phyloP scores from a whole-genome alignment of 2,797 vertebrate species.

The Petrocephalus schoutedeni region DNA sequence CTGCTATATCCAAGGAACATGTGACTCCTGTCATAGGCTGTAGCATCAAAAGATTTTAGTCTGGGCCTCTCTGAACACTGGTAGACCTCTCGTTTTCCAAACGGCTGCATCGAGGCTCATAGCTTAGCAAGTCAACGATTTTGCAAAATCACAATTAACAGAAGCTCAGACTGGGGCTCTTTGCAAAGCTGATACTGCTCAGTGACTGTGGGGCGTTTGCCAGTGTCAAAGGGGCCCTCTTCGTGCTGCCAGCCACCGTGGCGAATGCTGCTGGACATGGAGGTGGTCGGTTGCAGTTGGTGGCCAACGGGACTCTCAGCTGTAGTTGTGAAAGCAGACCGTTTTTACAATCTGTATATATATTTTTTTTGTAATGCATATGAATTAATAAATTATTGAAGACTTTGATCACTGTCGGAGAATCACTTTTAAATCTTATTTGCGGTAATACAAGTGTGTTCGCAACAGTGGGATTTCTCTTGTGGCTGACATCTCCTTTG shows the following conservation, averaged over 20 bases:
- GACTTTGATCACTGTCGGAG: conserved; percentile 24
- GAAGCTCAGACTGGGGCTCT: conserved; percentile 29
- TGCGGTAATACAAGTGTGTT: neutral
- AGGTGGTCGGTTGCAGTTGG: neutral
- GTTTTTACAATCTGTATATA: conserved; percentile 61
- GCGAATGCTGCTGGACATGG: neutral
- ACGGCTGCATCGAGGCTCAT: conserved; percentile 29
- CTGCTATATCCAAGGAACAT: conserved; percentile 40
- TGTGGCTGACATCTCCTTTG: neutral
- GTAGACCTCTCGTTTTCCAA: conserved; percentile 22
- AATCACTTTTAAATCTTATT: neutral
- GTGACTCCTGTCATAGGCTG: conserved; percentile 41
- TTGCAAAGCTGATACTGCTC: conserved; percentile 27
- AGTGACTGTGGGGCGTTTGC: conserved; percentile 30
- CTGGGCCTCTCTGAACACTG: conserved; percentile 27
- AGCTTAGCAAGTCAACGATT: conserved; percentile 30
- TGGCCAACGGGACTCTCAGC: neutral
- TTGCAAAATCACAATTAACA: conserved; percentile 24
- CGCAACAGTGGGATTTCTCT: neutral
- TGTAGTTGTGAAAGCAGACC: conserved; percentile 45
- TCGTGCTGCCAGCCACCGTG: neutral
- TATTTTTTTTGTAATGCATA: conserved; percentile 53
- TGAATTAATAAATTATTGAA: conserved; percentile 62
- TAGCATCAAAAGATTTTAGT: conserved; percentile 35
- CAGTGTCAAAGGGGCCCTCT: conserved; percentile 31